These are phyloP conservation scores for Porites australiensis DNA, from an alignment of 64 coral and sea anemone species.

Conservation along the genomic window DNA sequence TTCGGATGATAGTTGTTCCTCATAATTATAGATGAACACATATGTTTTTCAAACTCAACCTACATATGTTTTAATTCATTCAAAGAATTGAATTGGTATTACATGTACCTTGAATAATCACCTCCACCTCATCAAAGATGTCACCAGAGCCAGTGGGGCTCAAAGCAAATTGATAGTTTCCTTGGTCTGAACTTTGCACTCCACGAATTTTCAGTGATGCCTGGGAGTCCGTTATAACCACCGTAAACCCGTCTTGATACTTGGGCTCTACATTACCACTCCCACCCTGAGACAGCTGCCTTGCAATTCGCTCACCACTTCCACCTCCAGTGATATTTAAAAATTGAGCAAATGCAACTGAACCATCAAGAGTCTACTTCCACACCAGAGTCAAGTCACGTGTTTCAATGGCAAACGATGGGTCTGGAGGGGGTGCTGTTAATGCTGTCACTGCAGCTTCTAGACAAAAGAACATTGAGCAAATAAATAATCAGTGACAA, in stretches of 20 bases:
- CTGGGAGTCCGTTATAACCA: background rate
- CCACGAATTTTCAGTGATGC: background rate
- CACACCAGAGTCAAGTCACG: background rate
- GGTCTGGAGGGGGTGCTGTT: background rate
- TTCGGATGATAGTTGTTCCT: too few relatives aligned
- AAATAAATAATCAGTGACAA: too few relatives aligned
- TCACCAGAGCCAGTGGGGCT: background rate
- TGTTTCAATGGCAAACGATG: background rate
- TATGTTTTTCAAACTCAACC: too few relatives aligned
- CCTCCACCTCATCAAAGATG: background rate
- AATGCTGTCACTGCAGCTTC: background rate
- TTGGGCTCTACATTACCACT: background rate
- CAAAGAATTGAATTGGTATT: too few relatives aligned
- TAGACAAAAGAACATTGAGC: background rate
- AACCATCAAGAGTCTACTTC: background rate
- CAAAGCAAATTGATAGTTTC: background rate
- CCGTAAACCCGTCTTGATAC: background rate
- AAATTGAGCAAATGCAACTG: background rate
- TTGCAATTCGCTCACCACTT: background rate
- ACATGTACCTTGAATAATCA: slow-evolving; percentile 1
- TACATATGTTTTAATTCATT: too few relatives aligned
- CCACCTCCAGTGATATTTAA: background rate
- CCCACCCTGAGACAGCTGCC: too few relatives aligned
- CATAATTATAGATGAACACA: too few relatives aligned
- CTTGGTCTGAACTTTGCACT: background rate